Conservation (phyloP, 2,113 vertebrate species). For the Trichechus manatus region DNA sequence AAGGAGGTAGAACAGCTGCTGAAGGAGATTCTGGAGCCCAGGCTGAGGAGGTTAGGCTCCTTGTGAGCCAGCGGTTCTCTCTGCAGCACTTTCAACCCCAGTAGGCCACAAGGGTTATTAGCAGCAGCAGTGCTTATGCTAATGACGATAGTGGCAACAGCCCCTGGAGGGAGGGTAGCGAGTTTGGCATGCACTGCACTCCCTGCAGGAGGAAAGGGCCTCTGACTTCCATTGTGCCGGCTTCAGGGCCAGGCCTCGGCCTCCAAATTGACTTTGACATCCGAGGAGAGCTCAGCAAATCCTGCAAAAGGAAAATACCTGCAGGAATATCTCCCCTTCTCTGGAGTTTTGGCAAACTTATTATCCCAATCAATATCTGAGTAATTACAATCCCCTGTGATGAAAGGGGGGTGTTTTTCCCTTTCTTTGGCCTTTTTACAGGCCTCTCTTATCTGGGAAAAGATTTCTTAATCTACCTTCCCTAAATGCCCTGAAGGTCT, state of each 20-base stretch:
- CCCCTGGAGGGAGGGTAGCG: accelerated
- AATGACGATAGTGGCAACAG: not conserved
- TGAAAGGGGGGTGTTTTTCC: slow-evolving; percentile 34
- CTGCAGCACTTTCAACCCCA: not conserved
- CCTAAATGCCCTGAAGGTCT: slow-evolving; percentile 70
- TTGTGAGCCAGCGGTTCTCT: not conserved
- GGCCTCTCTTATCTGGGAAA: slow-evolving; percentile 58
- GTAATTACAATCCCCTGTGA: slow-evolving; percentile 60
- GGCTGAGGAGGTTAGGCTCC: not conserved
- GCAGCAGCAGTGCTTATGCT: not conserved
- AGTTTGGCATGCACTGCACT: accelerated
- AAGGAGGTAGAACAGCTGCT: not conserved
- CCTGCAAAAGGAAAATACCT: slow-evolving; percentile 70
- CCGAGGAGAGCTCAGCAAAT: slow-evolving; percentile 72
- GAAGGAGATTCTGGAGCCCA: not conserved
- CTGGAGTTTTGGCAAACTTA: slow-evolving; percentile 71
- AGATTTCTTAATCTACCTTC: slow-evolving; percentile 73
- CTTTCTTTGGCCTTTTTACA: slow-evolving; percentile 73
- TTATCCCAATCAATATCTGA: slow-evolving; percentile 58
- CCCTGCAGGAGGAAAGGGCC: not conserved
- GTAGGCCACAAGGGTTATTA: not conserved
- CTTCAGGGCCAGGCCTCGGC: slow-evolving; percentile 11
- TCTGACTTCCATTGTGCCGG: not conserved
- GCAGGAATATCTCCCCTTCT: slow-evolving; percentile 42
- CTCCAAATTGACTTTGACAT: slow-evolving; percentile 70